Base-by-base conservation (phyloP, 2,797 vertebrate species). In the Rhabdophis nuchalis region DNA sequence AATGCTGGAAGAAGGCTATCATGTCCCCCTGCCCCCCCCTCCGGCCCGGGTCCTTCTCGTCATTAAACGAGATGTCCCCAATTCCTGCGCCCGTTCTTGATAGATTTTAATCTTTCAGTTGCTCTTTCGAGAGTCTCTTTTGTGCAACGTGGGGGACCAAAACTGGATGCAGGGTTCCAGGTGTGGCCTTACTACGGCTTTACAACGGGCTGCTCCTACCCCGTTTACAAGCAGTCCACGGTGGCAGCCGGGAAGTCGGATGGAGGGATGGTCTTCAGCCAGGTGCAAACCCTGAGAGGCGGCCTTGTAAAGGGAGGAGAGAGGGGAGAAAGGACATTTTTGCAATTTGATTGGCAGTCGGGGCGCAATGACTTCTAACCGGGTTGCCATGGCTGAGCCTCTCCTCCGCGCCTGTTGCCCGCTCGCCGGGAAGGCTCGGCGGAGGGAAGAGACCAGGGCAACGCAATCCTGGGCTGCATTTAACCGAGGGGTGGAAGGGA, bases 11-110 rank as follows among this genome's bases (percentile, higher is more conserved):
- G 1, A 5, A 11, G 29, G 0, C 29, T 61, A 61, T 29, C 11
- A 0, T 1, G 11, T 18, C 12, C 11, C 27, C 11, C 46, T n/a
- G n/a, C 11, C 4, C n/a, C n/a, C n/a, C n/a, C n/a, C n/a, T n/a
- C n/a, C n/a, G n/a, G n/a, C n/a, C n/a, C n/a, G n/a, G n/a, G n/a
- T n/a, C n/a, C n/a, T n/a, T n/a, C n/a, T n/a, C n/a, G n/a, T n/a
- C n/a, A n/a, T n/a, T n/a, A n/a, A n/a, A n/a, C n/a, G n/a, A n/a
- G n/a, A n/a, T n/a, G n/a, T n/a, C n/a, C n/a, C n/a, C n/a, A n/a
- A n/a, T n/a, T n/a, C n/a, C n/a, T n/a, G n/a, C n/a, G n/a, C n/a
- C n/a, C n/a, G n/a, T n/a, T n/a, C n/a, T n/a, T n/a, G n/a, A n/a
- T n/a, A n/a, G n/a, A n/a, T n/a, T n/a, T n/a, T n/a, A n/a, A n/a